These are phyloP conservation scores for Psittacara wagleri DNA, from an alignment of 2,113 vertebrate species.

Conservation along the genomic window DNA sequence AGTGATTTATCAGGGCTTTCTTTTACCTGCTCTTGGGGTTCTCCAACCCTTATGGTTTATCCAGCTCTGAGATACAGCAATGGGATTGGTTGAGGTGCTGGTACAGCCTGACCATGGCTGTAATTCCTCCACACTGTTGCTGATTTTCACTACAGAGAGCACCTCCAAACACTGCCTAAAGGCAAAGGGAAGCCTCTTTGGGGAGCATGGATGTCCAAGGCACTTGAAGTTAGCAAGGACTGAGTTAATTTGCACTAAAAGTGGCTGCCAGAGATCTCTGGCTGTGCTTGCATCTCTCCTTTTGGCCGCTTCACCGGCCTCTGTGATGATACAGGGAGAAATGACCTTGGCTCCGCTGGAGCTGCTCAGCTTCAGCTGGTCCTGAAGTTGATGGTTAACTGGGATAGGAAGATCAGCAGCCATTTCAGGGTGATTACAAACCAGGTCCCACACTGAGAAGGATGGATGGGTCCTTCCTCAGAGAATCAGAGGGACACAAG, in stretches of 20 bases:
- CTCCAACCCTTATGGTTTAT: constrained; percentile 31
- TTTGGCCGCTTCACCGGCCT: not conserved
- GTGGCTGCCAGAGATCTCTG: not conserved
- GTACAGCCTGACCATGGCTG: not conserved
- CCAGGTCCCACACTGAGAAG: not conserved
- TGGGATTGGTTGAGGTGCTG: not conserved
- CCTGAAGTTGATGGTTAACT: fast-evolving
- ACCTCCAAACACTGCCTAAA: not conserved
- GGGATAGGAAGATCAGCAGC: not conserved
- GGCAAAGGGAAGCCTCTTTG: not conserved
- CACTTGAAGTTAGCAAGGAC: not conserved
- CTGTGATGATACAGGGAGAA: not conserved
- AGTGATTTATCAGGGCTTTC: constrained; percentile 52
- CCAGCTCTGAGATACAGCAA: not conserved
- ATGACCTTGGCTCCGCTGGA: not conserved
- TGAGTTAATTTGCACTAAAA: not conserved
- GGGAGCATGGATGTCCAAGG: not conserved
- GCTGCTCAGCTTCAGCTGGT: not conserved
- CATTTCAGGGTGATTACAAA: not conserved
- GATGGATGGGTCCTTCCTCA: not conserved
- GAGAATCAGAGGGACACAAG: not conserved
- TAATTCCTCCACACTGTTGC: not conserved
- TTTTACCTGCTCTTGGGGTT: constrained; percentile 32
- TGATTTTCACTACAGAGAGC: fast-evolving
- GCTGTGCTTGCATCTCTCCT: not conserved